Percentiles rank a stretch among this genome's conserved stretches.
Conservation (phyloP, 2,113 vertebrate genomes). For the Fulmarus glacialis region DNA sequence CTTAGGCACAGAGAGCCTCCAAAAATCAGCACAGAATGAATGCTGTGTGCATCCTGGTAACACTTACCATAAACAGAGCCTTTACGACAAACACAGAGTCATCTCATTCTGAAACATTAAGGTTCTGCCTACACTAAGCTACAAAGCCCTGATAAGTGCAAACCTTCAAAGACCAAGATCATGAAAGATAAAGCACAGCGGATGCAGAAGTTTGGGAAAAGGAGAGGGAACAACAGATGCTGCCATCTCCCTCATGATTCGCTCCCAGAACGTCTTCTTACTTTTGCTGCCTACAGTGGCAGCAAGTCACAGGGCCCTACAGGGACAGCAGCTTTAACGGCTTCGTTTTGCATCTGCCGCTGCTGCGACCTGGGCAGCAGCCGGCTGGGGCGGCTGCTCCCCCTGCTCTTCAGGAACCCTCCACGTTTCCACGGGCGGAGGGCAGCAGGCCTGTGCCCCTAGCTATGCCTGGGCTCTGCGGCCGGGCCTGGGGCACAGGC, state of each 20-base stretch:
- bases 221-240: not conserved
- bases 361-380: not conserved
- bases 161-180: not conserved
- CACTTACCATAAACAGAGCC: not conserved
- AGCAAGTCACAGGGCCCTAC: not conserved
- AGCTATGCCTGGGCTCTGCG: accelerated
- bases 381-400: not conserved
- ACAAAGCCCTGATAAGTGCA: not conserved
- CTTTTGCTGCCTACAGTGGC: not conserved
- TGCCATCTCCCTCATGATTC: not conserved
- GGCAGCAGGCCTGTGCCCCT: too few relatives aligned
- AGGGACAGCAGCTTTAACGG: not conserved
- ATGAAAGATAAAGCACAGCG: accelerated
- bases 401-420: not conserved
- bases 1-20: too few relatives aligned
- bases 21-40: accelerated
- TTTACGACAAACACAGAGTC: accelerated
- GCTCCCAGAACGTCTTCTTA: not conserved
- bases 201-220: too few relatives aligned
- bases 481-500: not conserved
- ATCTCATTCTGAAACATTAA: not conserved
- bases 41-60: not conserved
- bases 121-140: not conserved
- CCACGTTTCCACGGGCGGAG: too few relatives aligned
- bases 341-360: not conserved